A percentile compares a stretch with the other conserved stretches of the same genome.
Conservation (phyloP, 2,113 vertebrate genomes). For the Phylloscopus trochiloides region DNA sequence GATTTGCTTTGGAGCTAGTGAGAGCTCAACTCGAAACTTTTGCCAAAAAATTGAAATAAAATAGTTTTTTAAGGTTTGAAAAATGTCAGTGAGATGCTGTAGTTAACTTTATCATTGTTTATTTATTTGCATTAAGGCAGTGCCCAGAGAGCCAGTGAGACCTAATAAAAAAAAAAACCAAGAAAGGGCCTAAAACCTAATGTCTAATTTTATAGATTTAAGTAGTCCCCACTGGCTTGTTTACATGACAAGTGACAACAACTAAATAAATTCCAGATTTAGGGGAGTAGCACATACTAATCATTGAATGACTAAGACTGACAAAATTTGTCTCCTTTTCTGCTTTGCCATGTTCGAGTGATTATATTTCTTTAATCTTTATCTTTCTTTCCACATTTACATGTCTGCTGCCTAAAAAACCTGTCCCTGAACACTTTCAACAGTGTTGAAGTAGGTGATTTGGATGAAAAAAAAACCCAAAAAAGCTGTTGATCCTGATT, state of each 20-base stretch:
- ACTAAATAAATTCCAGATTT: slow-evolving; percentile 50
- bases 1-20: not conserved
- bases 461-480: not conserved
- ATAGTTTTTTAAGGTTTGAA: not conserved
- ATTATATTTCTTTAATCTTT: not conserved
- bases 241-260: slow-evolving; percentile 52
- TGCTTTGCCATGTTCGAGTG: not conserved
- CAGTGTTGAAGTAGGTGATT: not conserved
- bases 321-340: not conserved
- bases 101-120: not conserved
- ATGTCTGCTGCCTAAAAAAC: not conserved
- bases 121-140: not conserved
- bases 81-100: not conserved
- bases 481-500: not conserved
- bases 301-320: not conserved
- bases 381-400: not conserved
- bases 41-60: not conserved
- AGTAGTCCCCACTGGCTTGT: slow-evolving; percentile 38
- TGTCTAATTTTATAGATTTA: slow-evolving; percentile 41
- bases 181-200: not conserved
- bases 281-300: not conserved
- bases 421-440: not conserved
- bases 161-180: not conserved
- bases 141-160: not conserved
- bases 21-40: not conserved